Conservation (phyloP, 2,888 invertebrate species). For the Diabrotica balteata region DNA sequence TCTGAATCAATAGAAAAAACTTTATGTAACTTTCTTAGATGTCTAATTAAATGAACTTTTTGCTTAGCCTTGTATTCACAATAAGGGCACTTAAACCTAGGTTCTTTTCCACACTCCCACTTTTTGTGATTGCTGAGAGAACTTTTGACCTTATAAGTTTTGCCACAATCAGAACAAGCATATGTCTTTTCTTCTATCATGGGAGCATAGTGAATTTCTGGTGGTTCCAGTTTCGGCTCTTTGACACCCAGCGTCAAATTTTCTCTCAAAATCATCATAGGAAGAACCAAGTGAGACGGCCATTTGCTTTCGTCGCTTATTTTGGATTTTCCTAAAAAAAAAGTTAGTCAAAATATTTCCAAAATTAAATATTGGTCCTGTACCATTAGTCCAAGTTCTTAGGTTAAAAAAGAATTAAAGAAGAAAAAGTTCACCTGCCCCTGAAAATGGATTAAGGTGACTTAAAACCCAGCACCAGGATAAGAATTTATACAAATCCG, state of each 20-base stretch:
- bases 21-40: constrained; percentile 64
- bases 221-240: constrained; percentile 12
- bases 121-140: constrained; percentile 32
- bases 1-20: constrained; percentile 14
- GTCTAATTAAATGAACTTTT: constrained; percentile 78
- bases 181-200: constrained; percentile 15
- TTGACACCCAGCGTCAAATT: constrained; percentile 60
- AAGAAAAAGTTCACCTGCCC: no score
- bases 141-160: constrained; percentile 34
- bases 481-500: no score
- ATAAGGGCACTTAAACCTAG: constrained; percentile 33
- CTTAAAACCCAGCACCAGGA: no score
- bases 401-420: no score
- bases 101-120: constrained; percentile 40
- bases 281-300: constrained; percentile 77
- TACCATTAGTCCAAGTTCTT: not conserved
- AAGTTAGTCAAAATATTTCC: not conserved
- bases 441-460: no score
- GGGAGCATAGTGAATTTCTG: not conserved
- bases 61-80: constrained; percentile 80
- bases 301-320: constrained; percentile 58
- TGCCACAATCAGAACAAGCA: constrained; percentile 31
- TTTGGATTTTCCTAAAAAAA: constrained; percentile 6
- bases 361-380: not conserved
- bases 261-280: constrained; percentile 69